Evolutionary conservation across 2,888 invertebrate genomes (phyloP), one percentile per base, ranked within the genome.

Genomic region (Parnassius glacialis): DNA sequence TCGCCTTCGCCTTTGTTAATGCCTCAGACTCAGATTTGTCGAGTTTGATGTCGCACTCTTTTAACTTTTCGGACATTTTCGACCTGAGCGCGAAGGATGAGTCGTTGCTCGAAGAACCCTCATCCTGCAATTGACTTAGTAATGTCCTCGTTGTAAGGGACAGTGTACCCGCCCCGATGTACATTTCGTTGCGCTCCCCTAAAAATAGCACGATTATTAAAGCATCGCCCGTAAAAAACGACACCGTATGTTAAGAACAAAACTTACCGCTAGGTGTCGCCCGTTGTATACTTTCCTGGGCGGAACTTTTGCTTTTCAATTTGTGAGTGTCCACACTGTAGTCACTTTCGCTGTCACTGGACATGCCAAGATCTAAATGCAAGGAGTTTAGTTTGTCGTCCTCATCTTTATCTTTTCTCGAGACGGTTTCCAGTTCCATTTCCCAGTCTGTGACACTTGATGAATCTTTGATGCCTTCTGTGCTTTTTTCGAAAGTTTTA

Each of bases 371-470:
- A 67, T 92, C 92, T 61, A 92, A 68, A 66, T 90, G 90, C 69
- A 92, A 73, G 11, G 90, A 90, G 70, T 90, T 91, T 59, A 90
- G 72, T 69, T 91, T 91, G 60, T 89, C 87, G 53, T 89, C 90
- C 47, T 85, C 84, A 56, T 85, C 85, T 69, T 91, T 90, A 16
- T 83, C 84, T 65, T 90, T 90, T n/a, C 45, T 45, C 48, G 85
- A 74, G 16, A 84, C 92, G 45, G 93, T 91, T 65, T 93, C 94
- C 52, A 93, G 76, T 72, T 93, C 94, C 85, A 93, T 92, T 76
- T 94, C 94, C 94, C 94, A 94, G 69, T 94, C 93, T 2, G 91
- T 86, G 61, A 87, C 87, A 66, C 85, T 87, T 56, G 91, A 84
- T 20, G 89, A 80, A 64, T 87, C 86, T 65, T 88, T 89, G 2